Percentiles rank a stretch among this genome's conserved stretches.
phyloP scores from a whole-genome alignment of 2,113 vertebrate species.

The Grantiella picta region DNA sequence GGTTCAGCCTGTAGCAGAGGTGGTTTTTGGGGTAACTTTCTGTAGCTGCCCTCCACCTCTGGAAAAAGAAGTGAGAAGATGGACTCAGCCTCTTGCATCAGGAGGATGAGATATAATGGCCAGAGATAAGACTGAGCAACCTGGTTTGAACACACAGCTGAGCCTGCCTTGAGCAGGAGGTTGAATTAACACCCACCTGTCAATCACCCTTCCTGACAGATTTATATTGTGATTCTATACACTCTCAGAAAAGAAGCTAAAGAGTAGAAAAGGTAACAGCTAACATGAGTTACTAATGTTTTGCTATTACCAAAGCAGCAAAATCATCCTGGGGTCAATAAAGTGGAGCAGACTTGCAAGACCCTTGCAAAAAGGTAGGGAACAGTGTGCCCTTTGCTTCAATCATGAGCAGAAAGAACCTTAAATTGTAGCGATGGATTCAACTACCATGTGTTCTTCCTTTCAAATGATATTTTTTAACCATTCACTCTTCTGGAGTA shows the following conservation, averaged over 20 bases:
- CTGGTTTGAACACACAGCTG: neutral
- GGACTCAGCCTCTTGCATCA: neutral
- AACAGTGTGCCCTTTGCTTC: neutral
- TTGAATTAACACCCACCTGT: neutral
- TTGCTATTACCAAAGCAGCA: neutral
- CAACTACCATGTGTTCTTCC: neutral
- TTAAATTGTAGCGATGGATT: neutral
- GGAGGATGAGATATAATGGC: neutral
- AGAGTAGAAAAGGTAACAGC: neutral
- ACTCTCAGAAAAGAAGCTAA: neutral
- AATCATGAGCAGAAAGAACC: neutral
- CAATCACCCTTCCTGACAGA: neutral
- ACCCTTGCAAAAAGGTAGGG: neutral
- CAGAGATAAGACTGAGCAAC: neutral
- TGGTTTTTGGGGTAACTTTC: neutral
- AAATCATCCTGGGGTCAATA: neutral
- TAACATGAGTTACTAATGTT: neutral
- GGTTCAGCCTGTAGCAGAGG: neutral
- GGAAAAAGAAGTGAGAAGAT: neutral
- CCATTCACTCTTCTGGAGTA: neutral
- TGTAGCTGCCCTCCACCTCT: neutral
- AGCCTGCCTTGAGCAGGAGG: neutral
- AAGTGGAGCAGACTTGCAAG: neutral
- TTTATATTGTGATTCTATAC: neutral
- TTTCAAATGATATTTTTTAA: neutral